Evolutionary conservation across 2,113 vertebrate genomes (phyloP), one percentile per base, ranked within the genome.

Genomic region (Osmerus mordax): DNA sequence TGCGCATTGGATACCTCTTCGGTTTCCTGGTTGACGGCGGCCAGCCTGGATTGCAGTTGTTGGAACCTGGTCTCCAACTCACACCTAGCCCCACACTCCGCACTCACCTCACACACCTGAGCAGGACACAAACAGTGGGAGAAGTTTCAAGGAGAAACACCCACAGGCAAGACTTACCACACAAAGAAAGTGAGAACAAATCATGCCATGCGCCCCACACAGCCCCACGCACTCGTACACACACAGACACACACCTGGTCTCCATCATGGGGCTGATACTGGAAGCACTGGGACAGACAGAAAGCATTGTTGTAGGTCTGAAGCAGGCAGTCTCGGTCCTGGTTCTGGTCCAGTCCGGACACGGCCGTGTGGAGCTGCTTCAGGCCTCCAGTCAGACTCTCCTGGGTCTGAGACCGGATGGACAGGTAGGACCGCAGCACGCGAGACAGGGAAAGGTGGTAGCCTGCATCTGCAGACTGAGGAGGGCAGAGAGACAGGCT

Each of bases 391-490:
- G 76, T 74, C 53, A 94, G 85, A 69, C 94, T 94, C 65, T 91
- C 75, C 56, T 95, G 93, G 18, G 85, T 78, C 55, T 78, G 84
- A 56, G 76, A 77, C 54, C 91, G 91, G 0, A 90, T 91, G 2
- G 87, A 87, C 21, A 91, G 73, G 74, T 93, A 96, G 66, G 90
- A 89, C 58, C 87, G 85, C 75, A 95, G 80, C 55, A 93, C 91
- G 55, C 90, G 91, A 5, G 87, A 84, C 84, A 96, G 65, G 51
- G 92, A 91, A 23, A 85, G 71, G 82, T 96, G 94, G 91, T 96
- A 97, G 1, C 95, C 94, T 2, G 90, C 80, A 76, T 95, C 95
- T 51, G 91, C 92, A 78, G 93, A 95, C 95, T 97, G 84, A 15
- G 7, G 58, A 21, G 21, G 1, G 76, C 62, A 55, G 2, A 29